Evolutionary conservation across 2,113 vertebrate species (phyloP), one percentile per base, ranked within the genome.

Genomic region (Acrocephalus arundinaceus): DNA sequence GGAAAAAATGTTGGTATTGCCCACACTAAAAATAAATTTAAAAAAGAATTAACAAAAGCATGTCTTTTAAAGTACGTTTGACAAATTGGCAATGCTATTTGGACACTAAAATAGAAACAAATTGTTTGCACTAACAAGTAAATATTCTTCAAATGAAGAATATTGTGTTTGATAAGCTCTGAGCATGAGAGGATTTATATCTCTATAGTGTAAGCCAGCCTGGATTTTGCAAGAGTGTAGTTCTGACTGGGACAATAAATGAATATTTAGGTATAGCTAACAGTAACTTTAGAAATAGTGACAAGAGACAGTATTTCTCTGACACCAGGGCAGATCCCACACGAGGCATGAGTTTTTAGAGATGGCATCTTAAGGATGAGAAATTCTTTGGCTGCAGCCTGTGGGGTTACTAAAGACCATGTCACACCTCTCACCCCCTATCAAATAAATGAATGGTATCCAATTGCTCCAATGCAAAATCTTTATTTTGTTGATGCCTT

Each of bases 21-120:
- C 6, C 6, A 12, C 5, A 31, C 7, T 48, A 71, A 81, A 80
- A 85, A 63, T 1, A 0, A 0, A 2, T 23, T 25, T 33, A 1
- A 15, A 68, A 55, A 78, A 61, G 5, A 43, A 77, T 81, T 55
- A 45, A 45, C 11, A 20, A 85, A 89, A 59, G 3, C 3, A 10
- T 16, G 6, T 7, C 3, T 43, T 85, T 49, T 35, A 37, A 58
- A 73, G 13, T 30, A 45, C 41, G 82, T 93, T 20, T 54, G 6
- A 22, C 30, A 59, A 4, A 57, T 57, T 39, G 31, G 33, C 25
- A 22, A 0, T 27, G 5, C 37, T 15, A 35, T 35, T 17, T n/a
- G 65, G 62, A 45, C 17, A 23, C 31, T 57, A 31, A 43, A 71
- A 37, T 6, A 51, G 35, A 82, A 91, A 33, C 6, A 43, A 58